phyloP scores from a whole-genome alignment of 2,797 vertebrate species.

The Xerus rutilus region DNA sequence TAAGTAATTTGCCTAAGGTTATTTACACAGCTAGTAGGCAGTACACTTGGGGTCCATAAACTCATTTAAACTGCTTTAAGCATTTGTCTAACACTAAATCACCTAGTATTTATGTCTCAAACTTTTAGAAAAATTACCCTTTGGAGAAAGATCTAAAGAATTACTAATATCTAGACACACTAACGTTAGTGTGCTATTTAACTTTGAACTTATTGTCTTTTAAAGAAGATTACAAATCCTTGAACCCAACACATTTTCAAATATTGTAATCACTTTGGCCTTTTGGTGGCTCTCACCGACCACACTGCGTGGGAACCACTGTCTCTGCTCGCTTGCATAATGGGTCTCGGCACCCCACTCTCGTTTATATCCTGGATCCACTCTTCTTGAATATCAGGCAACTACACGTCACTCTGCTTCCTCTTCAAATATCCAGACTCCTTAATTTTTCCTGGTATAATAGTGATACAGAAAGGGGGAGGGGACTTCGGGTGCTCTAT shows the following conservation, averaged over 20 bases:
- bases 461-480: not conserved
- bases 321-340: not conserved
- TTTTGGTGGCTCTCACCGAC: not conserved
- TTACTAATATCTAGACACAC: not conserved
- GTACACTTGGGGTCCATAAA: not conserved
- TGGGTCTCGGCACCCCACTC: not conserved
- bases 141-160: constrained; percentile 52
- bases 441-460: not conserved
- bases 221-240: constrained; percentile 33
- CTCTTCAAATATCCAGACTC: not conserved
- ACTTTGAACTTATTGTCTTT: constrained; percentile 33
- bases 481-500: not conserved
- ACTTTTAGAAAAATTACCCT: not conserved
- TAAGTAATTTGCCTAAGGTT: not conserved
- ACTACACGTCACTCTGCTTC: not conserved
- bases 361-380: not conserved
- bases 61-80: not conserved
- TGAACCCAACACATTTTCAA: constrained; percentile 26
- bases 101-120: not conserved
- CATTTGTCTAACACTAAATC: not conserved
- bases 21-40: not conserved
- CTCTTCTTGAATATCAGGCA: not conserved
- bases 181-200: not conserved
- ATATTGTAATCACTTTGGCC: not conserved
- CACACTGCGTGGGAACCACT: not conserved